phyloP scores from a whole-genome alignment of 2,888 invertebrate species.

The Apamea anceps region DNA sequence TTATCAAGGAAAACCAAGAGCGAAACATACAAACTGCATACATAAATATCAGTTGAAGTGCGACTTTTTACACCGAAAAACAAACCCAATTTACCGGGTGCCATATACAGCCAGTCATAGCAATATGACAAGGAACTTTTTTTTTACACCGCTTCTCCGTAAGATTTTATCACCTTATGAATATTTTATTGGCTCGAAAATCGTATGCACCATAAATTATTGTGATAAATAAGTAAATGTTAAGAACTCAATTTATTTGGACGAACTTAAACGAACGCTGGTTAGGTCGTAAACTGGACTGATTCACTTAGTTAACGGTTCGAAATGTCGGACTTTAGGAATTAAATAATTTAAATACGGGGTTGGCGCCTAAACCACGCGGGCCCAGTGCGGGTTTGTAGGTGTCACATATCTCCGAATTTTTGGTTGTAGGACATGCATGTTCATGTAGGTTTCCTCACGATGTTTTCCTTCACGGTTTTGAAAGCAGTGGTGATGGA shows the following conservation, averaged over 20 bases:
- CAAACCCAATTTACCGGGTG: slow-evolving; percentile 67
- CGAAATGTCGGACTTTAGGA: neutral
- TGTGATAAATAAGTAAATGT: slow-evolving; percentile 60
- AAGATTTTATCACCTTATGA: slow-evolving; percentile 80
- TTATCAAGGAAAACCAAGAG: slow-evolving; percentile 31
- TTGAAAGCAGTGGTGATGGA: neutral
- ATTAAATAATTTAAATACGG: neutral
- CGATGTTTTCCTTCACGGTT: neutral
- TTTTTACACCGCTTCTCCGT: slow-evolving; percentile 71
- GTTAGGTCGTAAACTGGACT: slow-evolving; percentile 42
- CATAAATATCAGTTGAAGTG: slow-evolving; percentile 22
- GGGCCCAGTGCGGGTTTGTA: neutral
- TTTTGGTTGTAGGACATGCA: neutral
- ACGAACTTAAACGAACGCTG: slow-evolving; percentile 44
- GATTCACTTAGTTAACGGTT: slow-evolving; percentile 28
- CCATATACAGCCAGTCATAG: slow-evolving; percentile 66
- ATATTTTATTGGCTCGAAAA: slow-evolving; percentile 77
- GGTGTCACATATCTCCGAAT: neutral
- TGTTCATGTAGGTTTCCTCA: neutral
- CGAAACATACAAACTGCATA: slow-evolving; percentile 11
- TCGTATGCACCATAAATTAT: slow-evolving; percentile 73
- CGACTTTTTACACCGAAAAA: slow-evolving; percentile 48
- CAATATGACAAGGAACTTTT: slow-evolving; percentile 70
- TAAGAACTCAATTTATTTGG: slow-evolving; percentile 61
- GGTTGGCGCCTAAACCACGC: neutral